phyloP scores from a whole-genome alignment of 2,113 vertebrate genomes.

The Cinclus cinclus region DNA sequence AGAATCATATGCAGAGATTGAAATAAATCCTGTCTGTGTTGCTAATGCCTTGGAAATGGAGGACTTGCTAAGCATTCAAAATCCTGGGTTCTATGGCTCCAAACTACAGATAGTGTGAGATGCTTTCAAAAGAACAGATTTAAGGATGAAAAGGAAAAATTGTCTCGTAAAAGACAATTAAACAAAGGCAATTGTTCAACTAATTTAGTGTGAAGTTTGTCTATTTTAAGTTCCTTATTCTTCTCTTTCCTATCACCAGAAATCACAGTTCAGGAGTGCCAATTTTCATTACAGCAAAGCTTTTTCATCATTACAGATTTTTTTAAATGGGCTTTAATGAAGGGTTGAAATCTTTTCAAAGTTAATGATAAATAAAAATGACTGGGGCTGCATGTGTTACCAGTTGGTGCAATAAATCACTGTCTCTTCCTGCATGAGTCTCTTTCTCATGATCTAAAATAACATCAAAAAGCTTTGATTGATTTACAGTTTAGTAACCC shows the following conservation, averaged over 20 bases:
- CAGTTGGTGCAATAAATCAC: constrained; percentile 60
- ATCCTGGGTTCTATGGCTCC: neutral
- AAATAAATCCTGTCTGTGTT: constrained; percentile 56
- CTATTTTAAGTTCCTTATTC: neutral
- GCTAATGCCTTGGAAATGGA: constrained; percentile 44
- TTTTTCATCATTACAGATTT: neutral
- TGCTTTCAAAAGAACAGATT: constrained; percentile 2
- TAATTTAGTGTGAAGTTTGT: neutral
- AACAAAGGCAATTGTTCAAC: neutral
- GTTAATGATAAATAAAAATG: constrained; percentile 44
- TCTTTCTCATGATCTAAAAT: constrained; percentile 22
- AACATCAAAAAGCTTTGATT: constrained; percentile 26
- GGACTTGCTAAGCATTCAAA: constrained; percentile 39
- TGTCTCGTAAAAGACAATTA: neutral
- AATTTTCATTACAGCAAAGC: neutral
- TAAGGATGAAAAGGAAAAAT: neutral
- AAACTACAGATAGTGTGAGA: neutral
- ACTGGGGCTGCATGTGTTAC: constrained; percentile 4
- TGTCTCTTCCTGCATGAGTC: neutral
- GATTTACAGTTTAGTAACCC: constrained; percentile 56
- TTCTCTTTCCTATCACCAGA: neutral
- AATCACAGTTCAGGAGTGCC: neutral
- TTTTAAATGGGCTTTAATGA: neutral
- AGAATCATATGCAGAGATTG: constrained; percentile 50
- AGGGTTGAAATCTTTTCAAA: constrained; percentile 41